Conservation (phyloP, 1,140 invertebrate genomes). For the Alviniconcha marisindica region DNA sequence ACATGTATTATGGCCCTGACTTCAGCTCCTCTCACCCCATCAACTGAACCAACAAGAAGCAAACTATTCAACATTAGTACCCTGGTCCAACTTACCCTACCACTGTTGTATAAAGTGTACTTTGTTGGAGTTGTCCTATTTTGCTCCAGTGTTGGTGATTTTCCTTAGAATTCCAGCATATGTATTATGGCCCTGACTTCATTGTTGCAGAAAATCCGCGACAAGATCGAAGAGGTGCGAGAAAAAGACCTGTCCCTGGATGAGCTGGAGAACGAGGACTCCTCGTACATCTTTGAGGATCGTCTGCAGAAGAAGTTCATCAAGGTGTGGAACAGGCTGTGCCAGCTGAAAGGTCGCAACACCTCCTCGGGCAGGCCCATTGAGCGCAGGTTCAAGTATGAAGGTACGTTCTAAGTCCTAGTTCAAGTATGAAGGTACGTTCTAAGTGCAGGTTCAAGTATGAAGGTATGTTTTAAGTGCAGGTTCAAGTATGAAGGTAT, state of each 20-base stretch:
- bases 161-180: background rate
- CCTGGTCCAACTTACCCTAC: too few species aligned
- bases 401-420: conserved; percentile 64
- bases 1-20: too few species aligned
- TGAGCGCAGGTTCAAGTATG: conserved; percentile 70
- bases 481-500: too few species aligned
- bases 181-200: background rate
- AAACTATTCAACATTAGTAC: too few species aligned
- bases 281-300: conserved; percentile 73
- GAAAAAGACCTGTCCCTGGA: conserved; percentile 70
- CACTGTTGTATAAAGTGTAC: too few species aligned
- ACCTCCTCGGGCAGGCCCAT: conserved; percentile 67
- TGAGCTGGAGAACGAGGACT: conserved; percentile 72
- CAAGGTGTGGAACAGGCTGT: conserved; percentile 74
- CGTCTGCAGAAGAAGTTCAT: conserved; percentile 72
- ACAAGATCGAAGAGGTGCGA: conserved; percentile 70
- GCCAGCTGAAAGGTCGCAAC: conserved; percentile 65
- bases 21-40: too few species aligned
- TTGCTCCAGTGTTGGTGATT: background rate
- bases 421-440: too few species aligned
- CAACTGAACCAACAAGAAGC: too few species aligned
- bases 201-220: conserved; percentile 62
- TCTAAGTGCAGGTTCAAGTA: too few species aligned
- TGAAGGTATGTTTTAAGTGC: too few species aligned
- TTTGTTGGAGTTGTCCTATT: too few species aligned